phyloP scores from a whole-genome alignment of 2,888 invertebrate genomes.

The Pseudeuparius sepicola region DNA sequence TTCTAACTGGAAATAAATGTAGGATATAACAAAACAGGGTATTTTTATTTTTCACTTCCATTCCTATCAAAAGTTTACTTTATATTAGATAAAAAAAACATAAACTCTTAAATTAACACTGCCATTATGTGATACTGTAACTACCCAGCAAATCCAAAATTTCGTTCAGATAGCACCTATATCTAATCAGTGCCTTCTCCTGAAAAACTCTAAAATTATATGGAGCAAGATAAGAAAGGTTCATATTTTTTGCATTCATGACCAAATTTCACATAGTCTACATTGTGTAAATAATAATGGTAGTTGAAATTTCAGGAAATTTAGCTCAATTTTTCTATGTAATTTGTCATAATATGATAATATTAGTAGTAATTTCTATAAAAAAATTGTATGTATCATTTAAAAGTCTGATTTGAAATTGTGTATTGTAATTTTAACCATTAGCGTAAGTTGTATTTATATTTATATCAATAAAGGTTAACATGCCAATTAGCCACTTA shows the following conservation, averaged over 20 bases:
- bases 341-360: constrained; percentile 21
- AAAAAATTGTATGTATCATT: constrained; percentile 20
- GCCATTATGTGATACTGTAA: constrained; percentile 35
- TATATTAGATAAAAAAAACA: too few species aligned
- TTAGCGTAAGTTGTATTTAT: constrained; percentile 31
- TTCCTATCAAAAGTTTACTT: too few species aligned
- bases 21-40: too few species aligned
- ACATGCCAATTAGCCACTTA: too few species aligned
- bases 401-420: constrained; percentile 31
- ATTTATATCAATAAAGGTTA: constrained; percentile 29
- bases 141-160: not conserved
- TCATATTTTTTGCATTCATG: constrained; percentile 34
- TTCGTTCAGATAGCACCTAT: constrained; percentile 26
- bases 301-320: constrained; percentile 19
- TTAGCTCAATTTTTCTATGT: constrained; percentile 34
- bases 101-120: constrained; percentile 23
- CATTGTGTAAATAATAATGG: constrained; percentile 23
- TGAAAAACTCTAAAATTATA: constrained; percentile 16
- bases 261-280: constrained; percentile 29
- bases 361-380: constrained; percentile 13
- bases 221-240: constrained; percentile 20
- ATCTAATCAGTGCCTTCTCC: constrained; percentile 35
- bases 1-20: too few species aligned
- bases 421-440: constrained; percentile 27
- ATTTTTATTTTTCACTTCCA: too few species aligned